Percentiles rank a stretch among this genome's conserved stretches.
Evolutionary conservation across 2,888 invertebrate genomes (phyloP).

Genomic region (Nemotelus nigrinus): DNA sequence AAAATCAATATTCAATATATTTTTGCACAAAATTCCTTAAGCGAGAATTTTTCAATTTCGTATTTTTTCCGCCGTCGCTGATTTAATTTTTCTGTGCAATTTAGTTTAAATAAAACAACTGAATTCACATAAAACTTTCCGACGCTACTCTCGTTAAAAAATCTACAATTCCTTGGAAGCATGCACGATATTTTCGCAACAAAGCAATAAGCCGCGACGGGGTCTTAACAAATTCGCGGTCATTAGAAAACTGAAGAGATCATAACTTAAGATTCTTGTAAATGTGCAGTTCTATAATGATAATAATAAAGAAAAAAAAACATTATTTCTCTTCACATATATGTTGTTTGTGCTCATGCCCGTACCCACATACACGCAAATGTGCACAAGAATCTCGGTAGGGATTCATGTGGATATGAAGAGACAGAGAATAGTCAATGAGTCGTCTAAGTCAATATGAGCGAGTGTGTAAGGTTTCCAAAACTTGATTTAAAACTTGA

Average conservation of each 20-base stretch:
- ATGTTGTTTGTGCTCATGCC: slow-evolving; percentile 8
- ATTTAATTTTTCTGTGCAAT: too few species aligned
- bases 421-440: background rate
- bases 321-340: slow-evolving; percentile 26
- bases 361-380: slow-evolving; percentile 1
- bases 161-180: too few species aligned
- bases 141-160: too few species aligned
- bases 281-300: slow-evolving; percentile 37
- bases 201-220: slow-evolving; percentile 55
- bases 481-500: slow-evolving; percentile 18
- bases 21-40: too few species aligned
- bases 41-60: too few species aligned
- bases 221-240: slow-evolving; percentile 62
- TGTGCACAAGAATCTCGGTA: slow-evolving; percentile 6
- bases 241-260: slow-evolving; percentile 62
- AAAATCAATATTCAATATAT: too few species aligned
- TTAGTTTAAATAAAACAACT: too few species aligned
- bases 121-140: too few species aligned
- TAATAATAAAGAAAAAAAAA: slow-evolving; percentile 39
- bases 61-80: too few species aligned
- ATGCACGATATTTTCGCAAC: background rate
- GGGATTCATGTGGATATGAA: slow-evolving; percentile 10
- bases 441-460: background rate
- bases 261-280: slow-evolving; percentile 44
- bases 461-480: background rate